Base-by-base conservation (phyloP, 1,140 invertebrate species). In the Oryctes rhinoceros region DNA sequence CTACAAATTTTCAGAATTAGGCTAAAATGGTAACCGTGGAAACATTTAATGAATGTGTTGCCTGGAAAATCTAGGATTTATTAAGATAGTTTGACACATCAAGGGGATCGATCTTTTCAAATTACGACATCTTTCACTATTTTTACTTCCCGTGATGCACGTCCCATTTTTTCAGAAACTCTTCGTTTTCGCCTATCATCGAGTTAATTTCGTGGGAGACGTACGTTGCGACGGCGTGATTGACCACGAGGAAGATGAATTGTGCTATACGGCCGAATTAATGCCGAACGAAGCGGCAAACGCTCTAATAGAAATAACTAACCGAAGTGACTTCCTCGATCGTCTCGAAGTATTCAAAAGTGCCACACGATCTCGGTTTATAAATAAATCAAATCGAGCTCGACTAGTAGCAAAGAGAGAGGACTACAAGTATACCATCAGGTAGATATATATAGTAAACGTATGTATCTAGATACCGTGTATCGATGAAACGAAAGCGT, bases 361-460 rank as follows among this genome's bases (percentile, higher is more conserved):
- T 71, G 65, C 65, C 65, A 71, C 65, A 71, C 65, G 65, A 71
- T 71, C 65, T 10, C 35, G 65, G 65, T 71, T 71, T 71, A 71
- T 71, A 71, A 71, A 71, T 71, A 71, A 71, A 71, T 71, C 65
- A 71, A 71, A 71, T 10, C 24, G 18, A 71, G 65, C 24, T 44
- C 39, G 0, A 44, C 65, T 71, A 67, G 9, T 71, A 18, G 53
- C 24, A 71, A 13, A 71, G 24, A 35, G 35, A 30, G 65, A 71
- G 65, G 39, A 44, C 24, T 30, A 30, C 39, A 44, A 44, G 39
- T 44, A 44, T 10, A 10, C 24, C 24, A 71, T 24, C 65, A 24
- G 65, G 20, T 71, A 24, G 65, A 15, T 71, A 71, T 71, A 71
- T 71, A 62, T 62, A 62, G 53, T 18, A 18, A 5, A 59, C 18